Conservation (phyloP, 2,113 vertebrate genomes). For the Polyodon spathula region DNA sequence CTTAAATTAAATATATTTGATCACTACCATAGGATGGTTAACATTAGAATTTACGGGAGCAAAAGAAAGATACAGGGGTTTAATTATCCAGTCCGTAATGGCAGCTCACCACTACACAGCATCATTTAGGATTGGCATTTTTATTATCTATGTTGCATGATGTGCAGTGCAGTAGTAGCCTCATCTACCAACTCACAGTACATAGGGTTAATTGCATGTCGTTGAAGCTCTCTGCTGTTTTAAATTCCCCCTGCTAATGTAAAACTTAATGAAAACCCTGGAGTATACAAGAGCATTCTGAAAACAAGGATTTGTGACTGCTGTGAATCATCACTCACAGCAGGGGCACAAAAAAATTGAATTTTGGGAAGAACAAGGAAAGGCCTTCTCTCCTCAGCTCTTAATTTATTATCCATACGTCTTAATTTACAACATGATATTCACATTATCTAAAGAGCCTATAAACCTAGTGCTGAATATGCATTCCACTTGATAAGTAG, state of each 20-base stretch:
- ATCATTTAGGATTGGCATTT: too few relatives aligned
- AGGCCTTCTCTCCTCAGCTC: slow-evolving; percentile 56
- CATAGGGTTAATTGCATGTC: slow-evolving; percentile 33
- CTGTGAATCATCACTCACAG: slow-evolving; percentile 65
- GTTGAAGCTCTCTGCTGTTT: slow-evolving; percentile 37
- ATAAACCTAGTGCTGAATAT: slow-evolving; percentile 72
- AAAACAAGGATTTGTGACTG: slow-evolving; percentile 64
- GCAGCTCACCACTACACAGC: too few relatives aligned
- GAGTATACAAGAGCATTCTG: slow-evolving; percentile 63
- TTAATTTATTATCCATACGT: slow-evolving; percentile 65
- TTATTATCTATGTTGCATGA: too few relatives aligned
- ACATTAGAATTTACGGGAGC: too few relatives aligned
- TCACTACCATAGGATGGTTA: too few relatives aligned
- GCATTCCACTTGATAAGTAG: slow-evolving; percentile 70
- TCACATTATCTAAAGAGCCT: slow-evolving; percentile 69
- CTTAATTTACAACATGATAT: slow-evolving; percentile 69
- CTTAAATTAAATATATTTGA: too few relatives aligned
- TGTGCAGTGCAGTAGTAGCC: too few relatives aligned
- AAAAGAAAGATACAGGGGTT: too few relatives aligned
- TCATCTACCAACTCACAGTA: not conserved
- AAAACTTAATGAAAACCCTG: slow-evolving; percentile 66
- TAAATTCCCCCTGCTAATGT: slow-evolving; percentile 58
- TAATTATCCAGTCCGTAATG: too few relatives aligned
- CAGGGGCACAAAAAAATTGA: slow-evolving; percentile 56
- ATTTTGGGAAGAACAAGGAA: slow-evolving; percentile 48